Evolutionary conservation across 1,140 invertebrate species (phyloP), one percentile per base, ranked within the genome.

Genomic region (Drosophila malerkotliana): DNA sequence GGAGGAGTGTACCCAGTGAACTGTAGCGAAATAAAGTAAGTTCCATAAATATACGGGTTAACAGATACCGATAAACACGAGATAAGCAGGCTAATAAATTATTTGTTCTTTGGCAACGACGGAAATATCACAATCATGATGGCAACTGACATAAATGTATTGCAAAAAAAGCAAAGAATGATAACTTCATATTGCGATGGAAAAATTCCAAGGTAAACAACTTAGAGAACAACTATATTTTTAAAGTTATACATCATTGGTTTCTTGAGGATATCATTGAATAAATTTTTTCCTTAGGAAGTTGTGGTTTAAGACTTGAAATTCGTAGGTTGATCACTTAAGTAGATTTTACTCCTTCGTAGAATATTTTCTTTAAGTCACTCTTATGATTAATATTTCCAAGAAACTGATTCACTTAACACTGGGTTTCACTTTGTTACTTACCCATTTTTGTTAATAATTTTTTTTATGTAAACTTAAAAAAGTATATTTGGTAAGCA

Each of bases 1-100:
- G 44, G 90, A 69, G 49, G 83, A 90, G 68, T 88, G 80, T 44
- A 92, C 87, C 91, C 91, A 92, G 51, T 82, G 79, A 67, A 87
- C 82, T 85, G 81, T 82, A 82, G 52, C 34, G 47, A 74, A 62
- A 85, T 59, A 67, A 68, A 49, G 61, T 44, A 60, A 60, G 45
- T 73, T 47, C 15, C 18, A 47, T 47, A 21, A 21, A 21, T 47
- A 44, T 37, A 37, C 34, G 41, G 14, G 14, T 14, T 14, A 47
- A 47, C 9, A 44, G 41, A 44, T 44, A 44, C 41, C n/a, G 41
- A 44, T 44, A 44, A 18, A 14, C 8, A 18, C 1, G 5, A 44
- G 41, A 44, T 44, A 44, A 18, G 41, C 41, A n/a, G n/a, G 41
- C 4, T 18, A 44, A 44, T 15, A 44, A 18, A 5, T 44, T 44